Evolutionary conservation across 2,113 vertebrate species (phyloP).

Genomic region (Laticauda laticaudata): DNA sequence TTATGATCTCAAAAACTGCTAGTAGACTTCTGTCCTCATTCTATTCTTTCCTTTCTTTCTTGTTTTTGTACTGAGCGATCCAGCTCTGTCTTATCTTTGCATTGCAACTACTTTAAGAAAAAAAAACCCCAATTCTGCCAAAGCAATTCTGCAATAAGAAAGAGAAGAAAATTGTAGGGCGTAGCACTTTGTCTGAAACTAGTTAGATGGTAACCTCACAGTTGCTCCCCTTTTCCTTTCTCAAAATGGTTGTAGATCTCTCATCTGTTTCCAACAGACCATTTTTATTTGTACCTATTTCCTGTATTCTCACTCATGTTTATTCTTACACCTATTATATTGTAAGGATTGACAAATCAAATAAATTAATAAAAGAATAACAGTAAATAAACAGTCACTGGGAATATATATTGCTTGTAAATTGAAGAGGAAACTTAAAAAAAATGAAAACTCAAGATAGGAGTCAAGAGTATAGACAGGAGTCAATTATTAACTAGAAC

Average conservation of each 20-base stretch:
- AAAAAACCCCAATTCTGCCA: background rate
- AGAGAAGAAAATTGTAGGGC: background rate
- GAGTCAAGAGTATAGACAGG: slow-evolving; percentile 56
- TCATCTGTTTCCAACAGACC: slow-evolving; percentile 50
- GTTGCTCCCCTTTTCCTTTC: slow-evolving; percentile 10
- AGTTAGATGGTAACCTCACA: slow-evolving; percentile 29
- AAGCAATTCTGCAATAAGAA: slow-evolving; percentile 21
- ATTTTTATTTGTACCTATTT: background rate
- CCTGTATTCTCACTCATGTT: too few species aligned
- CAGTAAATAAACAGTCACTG: slow-evolving; percentile 44
- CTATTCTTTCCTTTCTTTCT: slow-evolving; percentile 8
- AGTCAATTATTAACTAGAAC: slow-evolving; percentile 63
- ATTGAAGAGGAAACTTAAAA: slow-evolving; percentile 54
- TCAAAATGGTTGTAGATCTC: slow-evolving; percentile 47
- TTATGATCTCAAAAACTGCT: background rate
- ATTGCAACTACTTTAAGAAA: slow-evolving; percentile 38
- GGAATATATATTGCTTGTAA: slow-evolving; percentile 47
- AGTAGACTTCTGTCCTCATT: slow-evolving; percentile 26
- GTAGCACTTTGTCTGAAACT: slow-evolving; percentile 16
- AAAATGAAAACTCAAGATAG: slow-evolving; percentile 62
- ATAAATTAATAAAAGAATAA: slow-evolving; percentile 22
- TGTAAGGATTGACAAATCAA: too few species aligned
- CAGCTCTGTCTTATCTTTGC: slow-evolving; percentile 12
- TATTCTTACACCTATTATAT: too few species aligned
- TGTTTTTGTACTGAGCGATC: slow-evolving; percentile 18